phyloP scores from a whole-genome alignment of 2,797 vertebrate species.

The Ataeniobius toweri region DNA sequence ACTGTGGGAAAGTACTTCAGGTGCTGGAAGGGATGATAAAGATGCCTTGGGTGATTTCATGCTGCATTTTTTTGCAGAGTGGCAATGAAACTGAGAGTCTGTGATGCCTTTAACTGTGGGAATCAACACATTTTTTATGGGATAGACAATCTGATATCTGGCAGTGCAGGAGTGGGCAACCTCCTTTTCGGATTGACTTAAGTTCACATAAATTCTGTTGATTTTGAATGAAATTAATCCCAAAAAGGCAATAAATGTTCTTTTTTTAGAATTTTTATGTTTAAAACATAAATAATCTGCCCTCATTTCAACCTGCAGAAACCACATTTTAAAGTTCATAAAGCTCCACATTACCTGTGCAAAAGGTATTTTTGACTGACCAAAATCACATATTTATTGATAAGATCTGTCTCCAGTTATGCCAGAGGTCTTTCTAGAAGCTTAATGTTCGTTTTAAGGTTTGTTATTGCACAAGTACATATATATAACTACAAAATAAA shows the following conservation, averaged over 20 bases:
- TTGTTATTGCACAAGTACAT: not conserved
- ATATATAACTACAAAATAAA: not conserved
- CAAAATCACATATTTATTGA: not conserved
- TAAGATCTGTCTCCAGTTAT: no score
- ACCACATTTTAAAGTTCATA: not conserved
- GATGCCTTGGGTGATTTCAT: slow-evolving; percentile 9
- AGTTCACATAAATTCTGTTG: not conserved
- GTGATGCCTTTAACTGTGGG: not conserved
- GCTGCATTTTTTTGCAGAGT: slow-evolving; percentile 6
- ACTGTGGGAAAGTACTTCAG: slow-evolving; percentile 21
- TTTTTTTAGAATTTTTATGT: not conserved
- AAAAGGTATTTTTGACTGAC: not conserved
- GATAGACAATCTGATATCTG: not conserved
- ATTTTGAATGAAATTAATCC: not conserved
- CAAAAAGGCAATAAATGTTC: not conserved
- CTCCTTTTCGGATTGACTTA: not conserved
- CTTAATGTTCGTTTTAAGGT: not conserved
- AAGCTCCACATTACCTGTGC: not conserved
- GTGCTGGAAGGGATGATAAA: slow-evolving; percentile 36
- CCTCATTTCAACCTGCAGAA: not conserved
- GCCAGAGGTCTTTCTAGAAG: not conserved
- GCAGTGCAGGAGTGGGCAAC: slow-evolving; percentile 1
- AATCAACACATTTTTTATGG: not conserved
- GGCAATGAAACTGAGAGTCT: slow-evolving; percentile 16
- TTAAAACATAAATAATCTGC: not conserved